A percentile compares a stretch with the other conserved stretches of the same genome.
Evolutionary conservation across 2,888 invertebrate species (phyloP).

Genomic region (Campopleginae sp.): DNA sequence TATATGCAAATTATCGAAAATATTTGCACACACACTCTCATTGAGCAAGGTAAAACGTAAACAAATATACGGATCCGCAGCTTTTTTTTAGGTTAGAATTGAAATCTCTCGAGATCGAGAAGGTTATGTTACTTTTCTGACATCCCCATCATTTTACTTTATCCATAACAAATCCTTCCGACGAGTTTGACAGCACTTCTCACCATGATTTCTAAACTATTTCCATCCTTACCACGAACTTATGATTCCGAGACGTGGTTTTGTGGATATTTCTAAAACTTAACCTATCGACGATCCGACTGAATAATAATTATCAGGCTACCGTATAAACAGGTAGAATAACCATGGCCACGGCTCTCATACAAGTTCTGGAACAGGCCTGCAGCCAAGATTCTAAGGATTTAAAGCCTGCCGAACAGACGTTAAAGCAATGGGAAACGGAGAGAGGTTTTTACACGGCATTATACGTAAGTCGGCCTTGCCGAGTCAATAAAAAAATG

Average conservation of each 20-base stretch:
- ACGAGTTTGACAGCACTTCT: too few species aligned
- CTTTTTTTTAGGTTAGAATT: constrained; percentile 74
- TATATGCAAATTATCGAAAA: constrained; percentile 74
- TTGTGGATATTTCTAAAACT: constrained; percentile 13
- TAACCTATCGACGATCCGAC: not conserved
- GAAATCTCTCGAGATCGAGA: not conserved
- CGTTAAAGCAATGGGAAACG: constrained; percentile 94
- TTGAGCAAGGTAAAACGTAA: constrained; percentile 74
- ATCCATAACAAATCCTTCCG: not conserved
- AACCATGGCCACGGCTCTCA: constrained; percentile 87
- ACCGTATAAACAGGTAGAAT: constrained; percentile 23
- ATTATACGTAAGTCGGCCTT: constrained; percentile 87
- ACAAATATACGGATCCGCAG: constrained; percentile 60
- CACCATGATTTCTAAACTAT: not conserved
- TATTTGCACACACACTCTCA: constrained; percentile 67
- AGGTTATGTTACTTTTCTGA: not conserved
- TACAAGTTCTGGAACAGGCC: constrained; percentile 92
- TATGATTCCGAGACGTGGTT: constrained; percentile 45
- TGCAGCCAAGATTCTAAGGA: constrained; percentile 93
- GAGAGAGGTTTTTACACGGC: constrained; percentile 95
- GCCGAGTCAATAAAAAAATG: not conserved
- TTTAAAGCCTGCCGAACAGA: constrained; percentile 94
- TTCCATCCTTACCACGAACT: constrained; percentile 37
- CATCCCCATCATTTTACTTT: not conserved
- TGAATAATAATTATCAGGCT: not conserved